A percentile compares a stretch with the other conserved stretches of the same genome.
Evolutionary conservation across 2,888 invertebrate genomes (phyloP).

Genomic region (Dryobota labecula): DNA sequence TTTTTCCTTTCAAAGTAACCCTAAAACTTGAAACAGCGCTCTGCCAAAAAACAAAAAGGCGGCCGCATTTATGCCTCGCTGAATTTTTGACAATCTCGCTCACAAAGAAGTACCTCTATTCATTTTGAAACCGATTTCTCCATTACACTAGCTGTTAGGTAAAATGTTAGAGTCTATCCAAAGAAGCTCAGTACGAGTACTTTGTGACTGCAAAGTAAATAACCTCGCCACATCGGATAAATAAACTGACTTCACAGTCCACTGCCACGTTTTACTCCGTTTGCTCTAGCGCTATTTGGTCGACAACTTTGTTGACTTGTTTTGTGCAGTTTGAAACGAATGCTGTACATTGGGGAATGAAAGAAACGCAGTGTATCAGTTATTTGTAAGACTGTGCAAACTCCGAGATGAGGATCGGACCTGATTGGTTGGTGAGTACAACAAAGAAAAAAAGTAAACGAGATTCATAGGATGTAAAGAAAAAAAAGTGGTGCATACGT

Average conservation of each 20-base stretch:
- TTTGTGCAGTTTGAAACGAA: conserved; percentile 29
- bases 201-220: conserved; percentile 46
- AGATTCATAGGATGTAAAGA: no score
- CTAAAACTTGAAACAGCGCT: neutral
- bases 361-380: conserved; percentile 8
- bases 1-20: neutral
- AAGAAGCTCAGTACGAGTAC: conserved; percentile 7
- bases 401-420: neutral
- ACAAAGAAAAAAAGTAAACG: no score
- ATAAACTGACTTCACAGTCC: conserved; percentile 33
- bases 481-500: no score
- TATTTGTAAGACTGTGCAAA: neutral
- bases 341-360: conserved; percentile 5
- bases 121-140: neutral
- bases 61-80: neutral
- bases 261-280: conserved; percentile 22
- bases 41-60: neutral
- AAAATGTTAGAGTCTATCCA: neutral
- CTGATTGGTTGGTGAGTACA: neutral
- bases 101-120: neutral
- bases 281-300: conserved; percentile 29
- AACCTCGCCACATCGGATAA: conserved; percentile 31
- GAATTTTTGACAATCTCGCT: conserved; percentile 13
- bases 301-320: conserved; percentile 44
- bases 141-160: neutral